Percentiles rank a stretch among this genome's conserved stretches.
Conservation (phyloP, 2,797 vertebrate species). For the Thamnophis elegans region DNA sequence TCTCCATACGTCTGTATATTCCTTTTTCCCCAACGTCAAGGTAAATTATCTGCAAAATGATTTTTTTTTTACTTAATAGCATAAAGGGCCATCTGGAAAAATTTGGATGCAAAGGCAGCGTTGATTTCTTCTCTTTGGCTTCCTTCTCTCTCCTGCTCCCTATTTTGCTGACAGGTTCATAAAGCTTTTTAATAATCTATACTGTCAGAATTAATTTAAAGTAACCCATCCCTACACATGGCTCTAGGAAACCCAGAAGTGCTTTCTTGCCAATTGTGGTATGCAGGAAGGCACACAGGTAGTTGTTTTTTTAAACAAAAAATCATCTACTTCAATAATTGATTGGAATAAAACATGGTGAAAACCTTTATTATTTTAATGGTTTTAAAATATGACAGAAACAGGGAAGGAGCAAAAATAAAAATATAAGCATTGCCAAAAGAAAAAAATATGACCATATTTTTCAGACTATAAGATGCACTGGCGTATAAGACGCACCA, state of each 20-base stretch:
- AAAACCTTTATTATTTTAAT: not conserved
- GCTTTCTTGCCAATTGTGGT: conserved; percentile 5
- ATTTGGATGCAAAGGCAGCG: not conserved
- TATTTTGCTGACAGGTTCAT: not conserved
- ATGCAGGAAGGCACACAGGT: not conserved
- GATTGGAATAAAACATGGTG: conserved; percentile 10
- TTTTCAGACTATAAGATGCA: too few relatives aligned
- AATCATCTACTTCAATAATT: conserved; percentile 30
- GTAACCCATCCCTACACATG: not conserved
- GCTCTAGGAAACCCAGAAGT: not conserved
- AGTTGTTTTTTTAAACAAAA: conserved; percentile 15
- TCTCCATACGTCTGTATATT: not conserved
- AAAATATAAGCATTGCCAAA: not conserved
- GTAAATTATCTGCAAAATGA: not conserved
- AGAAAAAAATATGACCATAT: not conserved
- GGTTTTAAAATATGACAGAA: not conserved
- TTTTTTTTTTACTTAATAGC: not conserved
- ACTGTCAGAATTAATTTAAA: not conserved
- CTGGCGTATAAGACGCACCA: too few relatives aligned
- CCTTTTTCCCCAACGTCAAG: not conserved
- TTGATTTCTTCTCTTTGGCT: not conserved
- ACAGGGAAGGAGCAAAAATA: not conserved
- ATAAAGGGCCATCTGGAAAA: not conserved
- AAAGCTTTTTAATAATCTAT: not conserved
- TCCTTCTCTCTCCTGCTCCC: too few relatives aligned